These are phyloP conservation scores for Burhinus bistriatus DNA, from an alignment of 2,113 vertebrate species.

Conservation along the genomic window DNA sequence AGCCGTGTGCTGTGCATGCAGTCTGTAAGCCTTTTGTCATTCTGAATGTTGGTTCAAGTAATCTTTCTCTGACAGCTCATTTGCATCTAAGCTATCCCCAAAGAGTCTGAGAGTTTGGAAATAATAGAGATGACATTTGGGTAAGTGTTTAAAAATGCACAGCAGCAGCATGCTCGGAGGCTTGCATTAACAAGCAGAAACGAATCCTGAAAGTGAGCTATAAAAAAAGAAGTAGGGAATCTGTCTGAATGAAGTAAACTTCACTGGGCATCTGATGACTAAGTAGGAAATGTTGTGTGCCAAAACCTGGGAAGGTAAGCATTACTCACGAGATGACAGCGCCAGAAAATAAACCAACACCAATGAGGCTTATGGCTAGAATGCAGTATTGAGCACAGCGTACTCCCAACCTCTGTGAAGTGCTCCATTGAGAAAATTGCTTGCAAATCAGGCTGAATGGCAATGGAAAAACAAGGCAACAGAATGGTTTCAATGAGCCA, in stretches of 20 bases:
- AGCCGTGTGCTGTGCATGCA: background rate
- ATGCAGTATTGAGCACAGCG: constrained; percentile 42
- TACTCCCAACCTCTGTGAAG: constrained; percentile 55
- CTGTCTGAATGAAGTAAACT: constrained; percentile 46
- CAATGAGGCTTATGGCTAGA: constrained; percentile 25
- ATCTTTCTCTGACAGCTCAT: constrained; percentile 61
- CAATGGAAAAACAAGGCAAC: constrained; percentile 51
- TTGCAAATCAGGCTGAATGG: constrained; percentile 76
- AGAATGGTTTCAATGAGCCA: constrained; percentile 74
- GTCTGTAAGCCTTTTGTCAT: constrained; percentile 54
- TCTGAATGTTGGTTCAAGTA: constrained; percentile 58
- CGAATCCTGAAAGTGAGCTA: constrained; percentile 36
- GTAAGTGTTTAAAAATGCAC: constrained; percentile 54
- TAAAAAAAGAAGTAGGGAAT: background rate
- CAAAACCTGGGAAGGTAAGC: constrained; percentile 63
- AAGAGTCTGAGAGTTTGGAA: constrained; percentile 39
- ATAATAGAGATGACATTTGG: constrained; percentile 50
- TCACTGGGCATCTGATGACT: constrained; percentile 38
- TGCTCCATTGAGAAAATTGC: constrained; percentile 73
- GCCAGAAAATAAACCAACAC: constrained; percentile 46
- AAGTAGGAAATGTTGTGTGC: constrained; percentile 35
- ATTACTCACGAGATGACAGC: constrained; percentile 48
- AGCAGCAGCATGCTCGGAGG: constrained; percentile 42
- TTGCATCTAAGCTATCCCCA: constrained; percentile 49
- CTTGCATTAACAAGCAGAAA: constrained; percentile 33